Evolutionary conservation across 1,140 invertebrate genomes (phyloP).

Genomic region (Drosophila repletoides): DNA sequence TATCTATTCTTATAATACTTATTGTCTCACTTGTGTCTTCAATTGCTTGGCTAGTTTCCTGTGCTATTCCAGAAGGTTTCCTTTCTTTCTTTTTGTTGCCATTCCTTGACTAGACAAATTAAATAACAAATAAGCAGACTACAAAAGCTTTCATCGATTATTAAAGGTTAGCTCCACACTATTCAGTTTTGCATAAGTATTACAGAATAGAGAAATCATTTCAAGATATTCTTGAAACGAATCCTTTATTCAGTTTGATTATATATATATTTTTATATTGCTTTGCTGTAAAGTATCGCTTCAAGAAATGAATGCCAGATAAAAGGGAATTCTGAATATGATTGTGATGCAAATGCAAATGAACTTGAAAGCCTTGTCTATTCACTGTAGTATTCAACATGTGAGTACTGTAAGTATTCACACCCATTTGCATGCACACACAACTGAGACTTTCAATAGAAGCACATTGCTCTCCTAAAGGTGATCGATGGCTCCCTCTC

Average conservation of each 20-base stretch:
- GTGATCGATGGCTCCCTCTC: constrained; percentile 52
- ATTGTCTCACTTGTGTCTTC: constrained; percentile 32
- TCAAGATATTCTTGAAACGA: no score
- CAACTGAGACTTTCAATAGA: constrained; percentile 9
- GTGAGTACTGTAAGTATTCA: neutral
- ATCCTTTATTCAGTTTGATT: neutral
- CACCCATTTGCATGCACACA: neutral
- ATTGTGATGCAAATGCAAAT: constrained; percentile 21
- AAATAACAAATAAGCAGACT: constrained; percentile 31
- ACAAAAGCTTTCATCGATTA: constrained; percentile 11
- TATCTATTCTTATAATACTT: neutral
- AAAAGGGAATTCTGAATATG: neutral
- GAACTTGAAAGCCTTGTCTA: constrained; percentile 49
- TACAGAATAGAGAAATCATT: no score
- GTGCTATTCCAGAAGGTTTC: constrained; percentile 15
- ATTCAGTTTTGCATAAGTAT: no score
- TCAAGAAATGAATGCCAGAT: constrained; percentile 29
- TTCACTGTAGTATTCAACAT: neutral
- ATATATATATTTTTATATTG: no score
- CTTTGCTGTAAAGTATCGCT: constrained; percentile 19
- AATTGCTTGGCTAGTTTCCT: constrained; percentile 62
- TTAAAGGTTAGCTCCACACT: neutral
- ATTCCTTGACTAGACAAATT: constrained; percentile 59
- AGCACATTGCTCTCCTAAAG: constrained; percentile 21
- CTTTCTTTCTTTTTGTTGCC: constrained; percentile 8